These are phyloP conservation scores for Manis javanica DNA, from an alignment of 2,797 vertebrate genomes.

Conservation along the genomic window DNA sequence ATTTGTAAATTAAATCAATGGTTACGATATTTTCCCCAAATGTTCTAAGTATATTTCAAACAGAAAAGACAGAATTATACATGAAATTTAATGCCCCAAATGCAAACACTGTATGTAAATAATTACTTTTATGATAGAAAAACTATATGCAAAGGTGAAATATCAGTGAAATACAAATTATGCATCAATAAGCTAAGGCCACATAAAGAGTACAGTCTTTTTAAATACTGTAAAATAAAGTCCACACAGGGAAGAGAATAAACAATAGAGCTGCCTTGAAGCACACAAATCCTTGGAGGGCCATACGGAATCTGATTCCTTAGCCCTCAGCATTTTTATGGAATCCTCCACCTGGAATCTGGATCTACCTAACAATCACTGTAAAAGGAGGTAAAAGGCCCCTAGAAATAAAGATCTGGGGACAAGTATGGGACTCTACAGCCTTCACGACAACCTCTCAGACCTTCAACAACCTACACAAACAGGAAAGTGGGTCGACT, in stretches of 20 bases:
- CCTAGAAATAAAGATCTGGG: slow-evolving; percentile 77
- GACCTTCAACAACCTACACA: slow-evolving; percentile 41
- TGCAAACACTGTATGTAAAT: background rate
- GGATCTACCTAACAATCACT: slow-evolving; percentile 77
- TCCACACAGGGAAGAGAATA: background rate
- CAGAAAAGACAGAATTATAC: slow-evolving; percentile 35
- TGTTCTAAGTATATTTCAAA: slow-evolving; percentile 37
- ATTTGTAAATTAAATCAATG: slow-evolving; percentile 28
- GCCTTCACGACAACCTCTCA: slow-evolving; percentile 81
- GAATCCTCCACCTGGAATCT: slow-evolving; percentile 74
- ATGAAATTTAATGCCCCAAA: background rate
- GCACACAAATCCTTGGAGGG: slow-evolving; percentile 66
- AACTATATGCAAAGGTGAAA: background rate
- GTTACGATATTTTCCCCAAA: background rate
- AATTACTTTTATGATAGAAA: background rate
- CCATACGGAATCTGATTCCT: slow-evolving; percentile 65
- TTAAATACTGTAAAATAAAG: slow-evolving; percentile 58
- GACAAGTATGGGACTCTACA: slow-evolving; percentile 78
- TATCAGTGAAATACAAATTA: background rate
- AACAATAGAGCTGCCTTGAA: slow-evolving; percentile 57
- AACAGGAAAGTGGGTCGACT: slow-evolving; percentile 82
- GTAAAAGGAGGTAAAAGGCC: slow-evolving; percentile 83
- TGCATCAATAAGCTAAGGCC: background rate
- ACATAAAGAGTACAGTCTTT: background rate
- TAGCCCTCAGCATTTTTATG: slow-evolving; percentile 19